These are phyloP conservation scores for Leucopsar rothschildi DNA, from an alignment of 2,113 vertebrate species.

Conservation along the genomic window DNA sequence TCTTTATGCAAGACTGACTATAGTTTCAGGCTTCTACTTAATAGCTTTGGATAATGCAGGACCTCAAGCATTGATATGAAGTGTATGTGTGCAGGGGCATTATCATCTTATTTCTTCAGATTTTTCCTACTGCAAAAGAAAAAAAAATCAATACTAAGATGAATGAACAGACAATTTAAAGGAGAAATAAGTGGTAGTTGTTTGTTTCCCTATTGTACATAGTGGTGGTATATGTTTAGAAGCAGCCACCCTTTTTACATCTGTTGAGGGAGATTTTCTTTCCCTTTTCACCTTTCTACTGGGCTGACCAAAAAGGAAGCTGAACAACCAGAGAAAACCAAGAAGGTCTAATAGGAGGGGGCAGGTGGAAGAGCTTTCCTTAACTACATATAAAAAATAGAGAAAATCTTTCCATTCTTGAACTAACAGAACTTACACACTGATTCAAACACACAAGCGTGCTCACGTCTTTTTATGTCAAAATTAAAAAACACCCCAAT, in stretches of 20 bases:
- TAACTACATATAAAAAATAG: not conserved
- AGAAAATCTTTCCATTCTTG: not conserved
- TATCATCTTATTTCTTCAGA: not conserved
- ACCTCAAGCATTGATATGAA: not conserved
- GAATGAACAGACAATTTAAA: not conserved
- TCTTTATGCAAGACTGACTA: conserved; percentile 40
- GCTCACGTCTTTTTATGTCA: not conserved
- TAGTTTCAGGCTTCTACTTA: conserved; percentile 23
- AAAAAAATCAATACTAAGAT: not conserved
- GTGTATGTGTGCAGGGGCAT: not conserved
- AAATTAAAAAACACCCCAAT: fast-evolving
- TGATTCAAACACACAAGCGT: fast-evolving
- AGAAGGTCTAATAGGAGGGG: not conserved
- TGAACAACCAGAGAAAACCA: not conserved
- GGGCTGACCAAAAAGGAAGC: not conserved
- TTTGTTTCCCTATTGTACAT: not conserved
- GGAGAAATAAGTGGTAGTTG: not conserved
- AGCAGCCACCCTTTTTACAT: not conserved
- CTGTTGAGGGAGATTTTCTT: not conserved
- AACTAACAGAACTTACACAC: not conserved
- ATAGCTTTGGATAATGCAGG: not conserved
- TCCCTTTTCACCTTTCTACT: not conserved
- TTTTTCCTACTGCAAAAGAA: not conserved
- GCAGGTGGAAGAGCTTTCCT: not conserved
- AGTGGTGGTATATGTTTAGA: not conserved